Evolutionary conservation across 2,797 vertebrate species (phyloP).

Genomic region (Paedocypris micromegethes): DNA sequence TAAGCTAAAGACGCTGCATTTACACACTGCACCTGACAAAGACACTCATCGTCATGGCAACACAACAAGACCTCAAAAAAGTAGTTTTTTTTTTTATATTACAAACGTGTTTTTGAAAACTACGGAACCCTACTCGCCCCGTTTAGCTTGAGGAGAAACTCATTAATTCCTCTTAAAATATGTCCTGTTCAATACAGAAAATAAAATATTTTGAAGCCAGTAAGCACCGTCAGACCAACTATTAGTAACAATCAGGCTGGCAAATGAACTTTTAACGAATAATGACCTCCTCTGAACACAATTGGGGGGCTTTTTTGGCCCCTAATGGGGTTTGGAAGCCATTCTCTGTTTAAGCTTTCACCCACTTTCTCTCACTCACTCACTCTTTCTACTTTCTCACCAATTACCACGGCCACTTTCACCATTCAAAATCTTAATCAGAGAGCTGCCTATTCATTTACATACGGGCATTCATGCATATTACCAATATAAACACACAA

Average conservation of each 20-base stretch:
- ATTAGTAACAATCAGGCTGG: constrained; percentile 28
- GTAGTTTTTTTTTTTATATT: background rate
- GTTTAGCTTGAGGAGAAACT: background rate
- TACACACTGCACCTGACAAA: constrained; percentile 1
- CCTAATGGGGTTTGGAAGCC: constrained; percentile 31
- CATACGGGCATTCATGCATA: constrained; percentile 36
- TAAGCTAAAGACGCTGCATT: background rate
- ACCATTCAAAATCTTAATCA: constrained; percentile 32
- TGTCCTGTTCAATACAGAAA: constrained; percentile 4
- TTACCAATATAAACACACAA: constrained; percentile 36
- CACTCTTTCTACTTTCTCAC: constrained; percentile 9
- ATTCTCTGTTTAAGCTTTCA: constrained; percentile 18
- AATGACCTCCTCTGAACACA: constrained; percentile 29
- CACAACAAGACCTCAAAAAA: background rate
- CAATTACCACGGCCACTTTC: constrained; percentile 26
- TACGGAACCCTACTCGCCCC: background rate
- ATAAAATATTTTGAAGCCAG: constrained; percentile 24
- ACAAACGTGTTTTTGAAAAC: background rate
- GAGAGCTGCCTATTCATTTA: constrained; percentile 35
- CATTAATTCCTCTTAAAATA: constrained; percentile 3
- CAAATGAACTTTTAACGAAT: constrained; percentile 33
- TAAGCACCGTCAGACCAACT: constrained; percentile 11
- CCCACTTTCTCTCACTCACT: background rate
- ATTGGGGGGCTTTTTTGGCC: constrained; percentile 3
- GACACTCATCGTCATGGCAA: background rate